phyloP scores from a whole-genome alignment of 2,113 vertebrate genomes.

The Gallinago jamesoni region DNA sequence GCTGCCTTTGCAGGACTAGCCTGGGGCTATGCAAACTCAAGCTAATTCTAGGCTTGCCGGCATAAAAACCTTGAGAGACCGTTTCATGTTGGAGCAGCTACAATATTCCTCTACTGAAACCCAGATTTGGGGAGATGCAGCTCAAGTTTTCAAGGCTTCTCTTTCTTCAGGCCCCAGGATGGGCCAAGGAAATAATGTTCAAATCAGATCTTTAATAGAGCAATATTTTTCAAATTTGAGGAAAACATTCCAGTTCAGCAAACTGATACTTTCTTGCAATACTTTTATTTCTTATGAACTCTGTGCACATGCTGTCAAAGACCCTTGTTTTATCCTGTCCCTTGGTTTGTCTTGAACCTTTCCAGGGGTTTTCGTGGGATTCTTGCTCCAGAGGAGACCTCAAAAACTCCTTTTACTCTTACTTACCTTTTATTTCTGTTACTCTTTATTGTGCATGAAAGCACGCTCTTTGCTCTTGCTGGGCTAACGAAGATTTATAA shows the following conservation, averaged over 20 bases:
- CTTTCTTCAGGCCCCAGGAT: neutral
- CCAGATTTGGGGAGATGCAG: neutral
- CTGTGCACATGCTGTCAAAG: neutral
- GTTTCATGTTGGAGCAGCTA: neutral
- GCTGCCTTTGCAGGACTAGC: neutral
- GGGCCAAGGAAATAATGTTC: neutral
- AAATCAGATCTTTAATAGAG: neutral
- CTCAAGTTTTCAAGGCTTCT: neutral
- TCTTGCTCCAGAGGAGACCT: neutral
- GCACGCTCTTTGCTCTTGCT: neutral
- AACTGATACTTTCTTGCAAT: neutral
- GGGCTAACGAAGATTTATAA: constrained; percentile 1
- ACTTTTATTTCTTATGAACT: neutral
- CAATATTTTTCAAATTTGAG: neutral
- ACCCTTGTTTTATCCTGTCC: neutral
- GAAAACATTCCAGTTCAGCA: neutral
- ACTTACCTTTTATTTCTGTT: neutral
- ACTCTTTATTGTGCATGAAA: neutral
- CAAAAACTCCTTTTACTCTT: neutral
- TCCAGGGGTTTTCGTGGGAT: neutral
- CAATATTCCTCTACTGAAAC: neutral
- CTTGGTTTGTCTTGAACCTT: neutral
- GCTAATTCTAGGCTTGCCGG: neutral
- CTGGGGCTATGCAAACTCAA: neutral
- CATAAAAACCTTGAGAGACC: neutral